Conservation (phyloP, 2,797 vertebrate species). For the Hylomyscus alleni region DNA sequence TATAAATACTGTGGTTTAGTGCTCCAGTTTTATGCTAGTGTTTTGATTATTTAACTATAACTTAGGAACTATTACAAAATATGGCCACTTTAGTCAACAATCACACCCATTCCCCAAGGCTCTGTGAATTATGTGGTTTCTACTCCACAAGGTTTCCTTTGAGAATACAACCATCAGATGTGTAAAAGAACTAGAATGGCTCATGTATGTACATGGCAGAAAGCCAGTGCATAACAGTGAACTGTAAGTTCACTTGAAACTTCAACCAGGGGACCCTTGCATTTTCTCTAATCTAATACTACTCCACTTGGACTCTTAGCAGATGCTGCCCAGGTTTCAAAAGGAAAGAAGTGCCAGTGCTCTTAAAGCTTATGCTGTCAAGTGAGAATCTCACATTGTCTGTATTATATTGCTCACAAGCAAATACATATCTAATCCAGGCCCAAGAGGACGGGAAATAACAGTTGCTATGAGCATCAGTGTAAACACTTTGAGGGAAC, state of each 20-base stretch:
- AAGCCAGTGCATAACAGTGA: not conserved
- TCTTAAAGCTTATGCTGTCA: not conserved
- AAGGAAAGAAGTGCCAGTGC: not conserved
- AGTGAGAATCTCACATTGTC: not conserved
- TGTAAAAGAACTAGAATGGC: not conserved
- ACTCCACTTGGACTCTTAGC: not conserved
- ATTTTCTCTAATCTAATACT: not conserved
- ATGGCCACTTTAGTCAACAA: not conserved
- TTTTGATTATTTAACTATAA: conserved; percentile 35
- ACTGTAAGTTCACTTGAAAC: not conserved
- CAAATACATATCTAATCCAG: not conserved
- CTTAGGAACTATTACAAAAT: not conserved
- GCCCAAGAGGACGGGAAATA: not conserved
- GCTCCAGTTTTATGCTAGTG: not conserved
- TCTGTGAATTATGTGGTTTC: not conserved
- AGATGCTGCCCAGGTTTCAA: conserved; percentile 41
- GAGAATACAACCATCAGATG: not conserved
- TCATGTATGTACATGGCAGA: not conserved
- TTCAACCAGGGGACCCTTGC: conserved; percentile 4
- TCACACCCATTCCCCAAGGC: not conserved
- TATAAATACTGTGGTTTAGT: conserved; percentile 6
- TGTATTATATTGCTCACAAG: conserved; percentile 15
- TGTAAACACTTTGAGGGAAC: not conserved
- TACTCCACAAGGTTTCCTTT: not conserved
- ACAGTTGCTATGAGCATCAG: not conserved